Evolutionary conservation across 2,113 vertebrate genomes (phyloP).

Genomic region (Vombatus ursinus): DNA sequence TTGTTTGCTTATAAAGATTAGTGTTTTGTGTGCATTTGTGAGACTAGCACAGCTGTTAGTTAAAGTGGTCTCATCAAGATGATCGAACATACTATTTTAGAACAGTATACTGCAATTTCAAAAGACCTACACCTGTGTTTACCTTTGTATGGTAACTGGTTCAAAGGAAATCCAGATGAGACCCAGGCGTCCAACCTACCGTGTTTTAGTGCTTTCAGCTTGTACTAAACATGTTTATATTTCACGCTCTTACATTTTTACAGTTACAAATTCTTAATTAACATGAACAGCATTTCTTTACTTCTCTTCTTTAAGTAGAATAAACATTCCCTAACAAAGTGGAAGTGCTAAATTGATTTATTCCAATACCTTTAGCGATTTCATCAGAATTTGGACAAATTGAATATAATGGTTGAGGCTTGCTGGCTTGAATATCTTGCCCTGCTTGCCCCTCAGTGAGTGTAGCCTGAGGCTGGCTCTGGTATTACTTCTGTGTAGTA

Average conservation of each 20-base stretch:
- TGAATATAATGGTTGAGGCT: constrained; percentile 28
- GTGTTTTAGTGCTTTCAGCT: constrained; percentile 73
- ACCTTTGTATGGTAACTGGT: constrained; percentile 68
- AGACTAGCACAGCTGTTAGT: constrained; percentile 67
- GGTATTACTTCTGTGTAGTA: background rate
- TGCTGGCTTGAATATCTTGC: constrained; percentile 40
- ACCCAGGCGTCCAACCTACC: constrained; percentile 72
- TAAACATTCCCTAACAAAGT: constrained; percentile 2
- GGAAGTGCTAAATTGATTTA: constrained; percentile 56
- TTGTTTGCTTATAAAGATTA: constrained; percentile 57
- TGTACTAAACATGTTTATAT: constrained; percentile 71
- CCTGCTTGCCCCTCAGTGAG: background rate
- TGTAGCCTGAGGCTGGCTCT: background rate
- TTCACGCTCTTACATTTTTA: constrained; percentile 58
- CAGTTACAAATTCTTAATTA: constrained; percentile 66
- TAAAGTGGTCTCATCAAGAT: constrained; percentile 68
- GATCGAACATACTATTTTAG: constrained; percentile 66
- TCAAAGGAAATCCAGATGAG: constrained; percentile 74
- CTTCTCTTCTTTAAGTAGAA: constrained; percentile 31
- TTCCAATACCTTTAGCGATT: background rate
- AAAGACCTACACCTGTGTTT: constrained; percentile 77
- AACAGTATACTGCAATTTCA: constrained; percentile 60
- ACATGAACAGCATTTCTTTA: constrained; percentile 67
- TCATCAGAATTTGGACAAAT: background rate
- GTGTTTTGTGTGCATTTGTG: constrained; percentile 59